phyloP scores from a whole-genome alignment of 2,888 invertebrate species.

The Nomada ferruginata region DNA sequence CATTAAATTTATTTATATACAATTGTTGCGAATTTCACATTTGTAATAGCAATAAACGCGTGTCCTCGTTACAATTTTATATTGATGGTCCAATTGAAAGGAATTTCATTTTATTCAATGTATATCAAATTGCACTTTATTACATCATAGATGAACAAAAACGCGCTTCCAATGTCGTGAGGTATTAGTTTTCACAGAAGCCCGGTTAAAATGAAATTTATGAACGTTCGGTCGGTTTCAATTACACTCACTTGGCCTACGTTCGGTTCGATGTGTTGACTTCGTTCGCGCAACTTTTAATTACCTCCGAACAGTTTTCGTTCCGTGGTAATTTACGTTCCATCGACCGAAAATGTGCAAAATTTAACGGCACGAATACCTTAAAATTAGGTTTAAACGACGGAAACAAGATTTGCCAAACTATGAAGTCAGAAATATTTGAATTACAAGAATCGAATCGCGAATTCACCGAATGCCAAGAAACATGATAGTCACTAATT shows the following conservation, averaged over 20 bases:
- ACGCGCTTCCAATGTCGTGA: background rate
- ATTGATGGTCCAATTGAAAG: background rate
- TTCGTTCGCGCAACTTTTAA: background rate
- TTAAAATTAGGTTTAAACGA: background rate
- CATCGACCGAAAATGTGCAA: background rate
- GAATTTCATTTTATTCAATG: background rate
- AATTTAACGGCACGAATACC: background rate
- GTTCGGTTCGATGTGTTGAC: background rate
- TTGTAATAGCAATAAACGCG: background rate
- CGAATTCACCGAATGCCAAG: too few species aligned
- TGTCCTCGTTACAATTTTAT: background rate
- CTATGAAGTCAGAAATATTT: background rate
- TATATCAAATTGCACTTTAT: background rate
- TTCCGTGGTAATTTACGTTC: background rate
- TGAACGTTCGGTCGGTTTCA: background rate
- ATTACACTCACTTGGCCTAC: background rate
- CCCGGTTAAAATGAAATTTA: constrained; percentile 2
- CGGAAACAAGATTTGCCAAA: background rate
- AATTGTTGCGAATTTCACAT: background rate
- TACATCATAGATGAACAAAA: background rate
- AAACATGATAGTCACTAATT: background rate
- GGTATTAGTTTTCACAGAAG: background rate
- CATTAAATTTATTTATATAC: background rate
- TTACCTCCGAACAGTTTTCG: background rate
- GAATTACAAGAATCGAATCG: background rate